Evolutionary conservation across 2,888 invertebrate genomes (phyloP).

Genomic region (Strigamia maritima): DNA sequence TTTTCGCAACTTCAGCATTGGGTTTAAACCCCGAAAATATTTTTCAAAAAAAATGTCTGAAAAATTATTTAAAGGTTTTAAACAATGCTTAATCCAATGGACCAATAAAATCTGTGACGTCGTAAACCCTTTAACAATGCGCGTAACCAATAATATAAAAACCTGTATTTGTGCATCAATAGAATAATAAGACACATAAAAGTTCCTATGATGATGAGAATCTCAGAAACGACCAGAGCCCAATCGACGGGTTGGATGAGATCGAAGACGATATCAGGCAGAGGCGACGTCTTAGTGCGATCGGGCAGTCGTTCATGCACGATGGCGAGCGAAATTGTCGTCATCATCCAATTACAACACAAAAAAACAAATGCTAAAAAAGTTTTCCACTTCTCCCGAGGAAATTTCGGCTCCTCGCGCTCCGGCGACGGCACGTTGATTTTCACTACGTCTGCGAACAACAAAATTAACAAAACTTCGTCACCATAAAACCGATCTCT

Average conservation of each 20-base stretch:
- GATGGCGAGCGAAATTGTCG: constrained; percentile 71
- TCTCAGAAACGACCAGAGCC: constrained; percentile 79
- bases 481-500: too few relatives aligned
- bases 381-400: constrained; percentile 82
- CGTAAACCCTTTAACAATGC: too few relatives aligned
- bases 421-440: constrained; percentile 65
- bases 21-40: too few relatives aligned
- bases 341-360: constrained; percentile 63
- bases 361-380: constrained; percentile 61
- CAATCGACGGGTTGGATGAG: constrained; percentile 67
- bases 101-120: too few relatives aligned
- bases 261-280: constrained; percentile 79
- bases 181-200: constrained; percentile 72
- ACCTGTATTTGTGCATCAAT: constrained; percentile 82
- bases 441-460: constrained; percentile 57
- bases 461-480: too few relatives aligned
- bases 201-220: constrained; percentile 77
- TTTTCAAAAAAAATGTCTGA: too few relatives aligned
- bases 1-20: too few relatives aligned
- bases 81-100: too few relatives aligned
- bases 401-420: constrained; percentile 71
- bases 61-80: too few relatives aligned
- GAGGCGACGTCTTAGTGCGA: constrained; percentile 66
- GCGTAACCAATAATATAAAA: too few relatives aligned
- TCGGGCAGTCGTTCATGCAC: constrained; percentile 86